Conservation (phyloP, 2,888 invertebrate genomes). For the Nymphalis polychloros region DNA sequence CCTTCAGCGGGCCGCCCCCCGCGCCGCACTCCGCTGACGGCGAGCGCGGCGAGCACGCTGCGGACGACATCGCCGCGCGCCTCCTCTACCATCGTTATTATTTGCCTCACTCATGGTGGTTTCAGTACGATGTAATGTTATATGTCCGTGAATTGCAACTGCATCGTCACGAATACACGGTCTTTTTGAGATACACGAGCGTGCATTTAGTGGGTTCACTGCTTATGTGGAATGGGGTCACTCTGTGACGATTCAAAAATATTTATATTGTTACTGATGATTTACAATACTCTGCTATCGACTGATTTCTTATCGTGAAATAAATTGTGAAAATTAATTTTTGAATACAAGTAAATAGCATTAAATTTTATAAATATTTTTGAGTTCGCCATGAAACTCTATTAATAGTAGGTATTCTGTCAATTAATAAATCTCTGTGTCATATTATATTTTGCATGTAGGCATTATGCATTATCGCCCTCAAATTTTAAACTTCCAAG, state of each 20-base stretch:
- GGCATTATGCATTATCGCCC: constrained; percentile 53
- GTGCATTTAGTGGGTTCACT: constrained; percentile 75
- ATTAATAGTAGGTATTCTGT: constrained; percentile 53
- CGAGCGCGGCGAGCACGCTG: constrained; percentile 51
- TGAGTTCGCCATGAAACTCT: constrained; percentile 46
- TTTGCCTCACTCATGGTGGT: constrained; percentile 77
- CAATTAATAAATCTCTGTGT: constrained; percentile 52
- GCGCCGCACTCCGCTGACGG: constrained; percentile 37
- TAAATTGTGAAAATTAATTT: not conserved
- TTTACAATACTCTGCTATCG: not conserved
- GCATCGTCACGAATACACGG: constrained; percentile 70
- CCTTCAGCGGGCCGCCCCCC: not conserved
- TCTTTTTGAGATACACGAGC: constrained; percentile 64
- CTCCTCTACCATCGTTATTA: constrained; percentile 60
- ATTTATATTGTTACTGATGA: constrained; percentile 46
- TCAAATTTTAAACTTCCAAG: constrained; percentile 22
- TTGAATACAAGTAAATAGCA: not conserved
- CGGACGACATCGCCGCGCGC: constrained; percentile 71
- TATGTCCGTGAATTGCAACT: constrained; percentile 57
- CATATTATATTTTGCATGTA: constrained; percentile 70
- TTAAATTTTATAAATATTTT: constrained; percentile 54
- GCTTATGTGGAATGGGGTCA: constrained; percentile 76
- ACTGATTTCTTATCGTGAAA: not conserved
- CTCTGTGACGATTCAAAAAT: constrained; percentile 60
- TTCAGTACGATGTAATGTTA: constrained; percentile 58